Base-by-base conservation (phyloP, 2,113 vertebrate genomes). In the Collichthys lucidus region DNA sequence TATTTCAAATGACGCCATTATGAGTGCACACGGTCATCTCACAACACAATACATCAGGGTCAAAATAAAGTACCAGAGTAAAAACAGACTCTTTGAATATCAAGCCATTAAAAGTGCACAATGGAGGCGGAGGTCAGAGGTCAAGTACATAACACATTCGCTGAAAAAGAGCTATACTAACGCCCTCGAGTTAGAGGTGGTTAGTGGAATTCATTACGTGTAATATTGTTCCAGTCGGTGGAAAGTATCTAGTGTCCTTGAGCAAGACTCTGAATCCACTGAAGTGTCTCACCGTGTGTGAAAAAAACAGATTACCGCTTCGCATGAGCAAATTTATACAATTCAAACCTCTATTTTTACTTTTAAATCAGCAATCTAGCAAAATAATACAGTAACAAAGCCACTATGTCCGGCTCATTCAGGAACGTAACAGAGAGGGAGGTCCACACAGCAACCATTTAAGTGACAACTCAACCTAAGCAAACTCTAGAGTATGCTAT, bases 51-150 rank as follows among this genome's bases (percentile, higher is more conserved):
- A 82, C 57, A 31, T 19, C 42, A n/a, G 78, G 78, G 31, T 35
- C 80, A 5, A 47, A 29, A 22, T 61, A n/a, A 60, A 77, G 52
- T 24, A 26, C 4, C 55, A 35, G 46, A 52, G 49, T 52, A 66
- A 79, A 81, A 86, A 84, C 40, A 3, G 29, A 1, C 24, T 50
- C n/a, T 80, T 82, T 66, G 59, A 73, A 73, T 79, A 74, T 65
- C 63, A 22, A 63, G 60, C 46, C 57, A 69, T 82, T 89, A 75
- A 79, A 40, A 86, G 42, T 31, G 11, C 67, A 72, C 40, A 46
- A 35, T 40, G 52, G 26, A 46, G 60, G 61, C 24, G 22, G 79
- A 82, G 80, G 72, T 84, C 70, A 79, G 20, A 57, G 49, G 67
- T 77, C 55, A 82, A 87, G 75, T 83, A 72, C 53, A 31, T 63